phyloP scores from a whole-genome alignment of 1,140 invertebrate species.

The Brachystomella parvula region DNA sequence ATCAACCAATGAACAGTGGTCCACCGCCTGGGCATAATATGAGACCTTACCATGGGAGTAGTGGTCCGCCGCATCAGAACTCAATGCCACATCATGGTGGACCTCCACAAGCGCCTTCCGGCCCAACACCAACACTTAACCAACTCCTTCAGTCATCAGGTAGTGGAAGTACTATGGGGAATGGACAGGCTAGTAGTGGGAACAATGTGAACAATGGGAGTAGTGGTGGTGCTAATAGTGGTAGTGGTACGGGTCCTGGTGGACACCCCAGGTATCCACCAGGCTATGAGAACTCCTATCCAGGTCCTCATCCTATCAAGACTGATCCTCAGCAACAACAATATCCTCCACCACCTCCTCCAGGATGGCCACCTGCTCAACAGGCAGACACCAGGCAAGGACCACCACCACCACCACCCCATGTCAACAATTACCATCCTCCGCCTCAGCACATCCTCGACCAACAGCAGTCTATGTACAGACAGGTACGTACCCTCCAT shows the following conservation, averaged over 20 bases:
- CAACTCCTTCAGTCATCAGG: constrained; percentile 63
- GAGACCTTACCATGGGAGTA: too few relatives aligned
- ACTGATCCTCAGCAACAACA: constrained; percentile 7
- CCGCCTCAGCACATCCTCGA: constrained; percentile 46
- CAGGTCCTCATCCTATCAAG: constrained; percentile 3
- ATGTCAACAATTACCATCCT: constrained; percentile 38
- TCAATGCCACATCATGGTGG: neutral
- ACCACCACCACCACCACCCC: constrained; percentile 16
- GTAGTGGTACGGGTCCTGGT: constrained; percentile 38
- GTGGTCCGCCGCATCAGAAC: neutral
- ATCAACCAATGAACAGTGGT: constrained; percentile 7
- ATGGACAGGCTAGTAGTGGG: constrained; percentile 45
- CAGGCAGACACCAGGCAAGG: neutral
- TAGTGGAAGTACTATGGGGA: constrained; percentile 11
- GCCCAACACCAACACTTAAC: constrained; percentile 83
- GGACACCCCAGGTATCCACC: constrained; percentile 30
- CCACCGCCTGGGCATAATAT: neutral
- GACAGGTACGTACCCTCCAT: constrained; percentile 28
- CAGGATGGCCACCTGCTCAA: neutral
- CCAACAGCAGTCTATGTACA: constrained; percentile 42
- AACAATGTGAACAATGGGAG: constrained; percentile 46
- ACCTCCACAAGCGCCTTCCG: constrained; percentile 57
- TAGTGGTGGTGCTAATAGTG: constrained; percentile 26
- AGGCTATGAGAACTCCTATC: constrained; percentile 19
- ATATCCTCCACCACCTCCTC: constrained; percentile 5